Evolutionary conservation across 2,113 vertebrate species (phyloP).

Genomic region (Bujurquina vittata): DNA sequence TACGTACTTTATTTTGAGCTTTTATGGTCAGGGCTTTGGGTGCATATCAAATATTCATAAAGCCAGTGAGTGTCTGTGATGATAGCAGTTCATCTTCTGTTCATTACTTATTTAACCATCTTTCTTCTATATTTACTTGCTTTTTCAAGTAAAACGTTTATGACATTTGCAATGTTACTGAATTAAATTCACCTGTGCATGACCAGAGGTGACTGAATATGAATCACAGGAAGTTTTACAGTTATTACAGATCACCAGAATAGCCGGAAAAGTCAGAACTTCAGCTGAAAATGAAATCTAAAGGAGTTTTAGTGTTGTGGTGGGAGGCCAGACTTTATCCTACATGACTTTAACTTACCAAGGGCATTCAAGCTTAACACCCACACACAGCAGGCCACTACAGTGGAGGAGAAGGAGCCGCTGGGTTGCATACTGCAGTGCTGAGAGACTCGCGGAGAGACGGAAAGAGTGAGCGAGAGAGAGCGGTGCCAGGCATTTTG

Average conservation of each 20-base stretch:
- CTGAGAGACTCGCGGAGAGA: slow-evolving; percentile 5
- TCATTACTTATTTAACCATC: background rate
- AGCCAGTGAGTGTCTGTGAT: background rate
- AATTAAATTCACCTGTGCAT: background rate
- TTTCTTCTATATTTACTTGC: background rate
- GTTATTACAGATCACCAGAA: background rate
- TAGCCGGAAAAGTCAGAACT: background rate
- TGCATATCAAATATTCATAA: background rate
- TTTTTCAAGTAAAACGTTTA: fast-evolving
- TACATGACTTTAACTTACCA: slow-evolving; percentile 41
- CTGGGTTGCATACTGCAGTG: slow-evolving; percentile 64
- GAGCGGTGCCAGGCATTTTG: background rate
- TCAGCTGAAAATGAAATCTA: slow-evolving; percentile 12
- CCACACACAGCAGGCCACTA: slow-evolving; percentile 62
- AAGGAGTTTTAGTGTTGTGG: slow-evolving; percentile 30
- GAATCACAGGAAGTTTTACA: background rate
- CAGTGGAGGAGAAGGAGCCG: slow-evolving; percentile 29
- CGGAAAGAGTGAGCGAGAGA: slow-evolving; percentile 8
- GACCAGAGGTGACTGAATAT: background rate
- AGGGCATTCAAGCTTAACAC: slow-evolving; percentile 56
- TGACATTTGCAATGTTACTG: background rate
- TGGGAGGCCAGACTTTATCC: slow-evolving; percentile 51
- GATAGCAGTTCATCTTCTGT: background rate
- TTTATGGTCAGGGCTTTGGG: background rate
- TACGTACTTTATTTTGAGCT: background rate